Percentiles rank a stretch among this genome's conserved stretches.
phyloP scores from a whole-genome alignment of 2,113 vertebrate genomes.

The Nicator chloris region DNA sequence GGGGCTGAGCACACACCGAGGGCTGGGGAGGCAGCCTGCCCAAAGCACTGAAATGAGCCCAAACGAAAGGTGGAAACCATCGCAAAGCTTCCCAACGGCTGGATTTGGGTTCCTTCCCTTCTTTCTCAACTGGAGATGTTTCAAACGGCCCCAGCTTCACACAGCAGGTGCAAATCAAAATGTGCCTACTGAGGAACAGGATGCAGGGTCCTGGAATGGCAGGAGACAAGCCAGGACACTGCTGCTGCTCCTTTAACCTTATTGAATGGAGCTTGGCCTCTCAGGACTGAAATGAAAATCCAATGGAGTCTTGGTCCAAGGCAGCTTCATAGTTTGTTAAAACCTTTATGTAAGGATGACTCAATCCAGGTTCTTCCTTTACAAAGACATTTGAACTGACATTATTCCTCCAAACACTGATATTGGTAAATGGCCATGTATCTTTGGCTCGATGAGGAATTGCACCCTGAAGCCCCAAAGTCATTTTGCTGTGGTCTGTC shows the following conservation, averaged over 20 bases:
- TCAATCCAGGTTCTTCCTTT: neutral
- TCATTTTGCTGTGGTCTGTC: neutral
- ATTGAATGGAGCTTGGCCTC: neutral
- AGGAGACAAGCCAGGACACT: neutral
- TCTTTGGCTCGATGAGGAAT: neutral
- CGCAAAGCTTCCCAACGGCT: neutral
- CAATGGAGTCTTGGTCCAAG: neutral
- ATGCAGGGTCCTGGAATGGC: neutral
- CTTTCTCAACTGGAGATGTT: neutral
- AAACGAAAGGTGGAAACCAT: accelerated
- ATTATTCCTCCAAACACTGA: neutral
- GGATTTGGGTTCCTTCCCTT: neutral
- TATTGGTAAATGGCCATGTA: accelerated
- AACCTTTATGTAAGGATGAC: neutral
- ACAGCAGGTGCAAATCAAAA: neutral
- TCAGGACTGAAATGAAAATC: neutral
- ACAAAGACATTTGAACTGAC: neutral
- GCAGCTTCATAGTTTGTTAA: neutral
- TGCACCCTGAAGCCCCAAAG: neutral
- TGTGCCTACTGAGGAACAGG: neutral
- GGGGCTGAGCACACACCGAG: neutral
- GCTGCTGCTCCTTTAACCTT: neutral
- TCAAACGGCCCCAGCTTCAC: neutral
- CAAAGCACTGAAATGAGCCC: neutral
- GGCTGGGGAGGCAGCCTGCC: neutral